Conservation (phyloP, 2,888 invertebrate species). For the Ommatoiulus sabulosus region DNA sequence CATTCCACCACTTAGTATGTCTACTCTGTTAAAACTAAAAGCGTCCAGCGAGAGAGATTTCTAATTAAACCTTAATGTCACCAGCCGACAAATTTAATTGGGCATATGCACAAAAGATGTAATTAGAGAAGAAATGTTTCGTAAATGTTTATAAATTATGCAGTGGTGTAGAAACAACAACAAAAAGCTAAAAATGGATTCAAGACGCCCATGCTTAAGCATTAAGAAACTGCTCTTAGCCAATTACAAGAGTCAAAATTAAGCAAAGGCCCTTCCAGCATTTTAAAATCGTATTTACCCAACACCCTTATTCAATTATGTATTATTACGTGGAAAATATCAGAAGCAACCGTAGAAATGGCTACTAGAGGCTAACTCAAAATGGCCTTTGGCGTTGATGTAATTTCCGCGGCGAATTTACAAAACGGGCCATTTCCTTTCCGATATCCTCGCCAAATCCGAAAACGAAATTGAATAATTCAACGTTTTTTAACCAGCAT, state of each 20-base stretch:
- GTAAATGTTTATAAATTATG: not conserved
- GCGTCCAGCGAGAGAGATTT: not conserved
- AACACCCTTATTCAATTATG: not conserved
- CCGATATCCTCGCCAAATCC: not conserved
- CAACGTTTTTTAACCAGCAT: not conserved
- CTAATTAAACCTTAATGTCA: not conserved
- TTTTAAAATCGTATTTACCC: too few relatives aligned
- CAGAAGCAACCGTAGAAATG: not conserved
- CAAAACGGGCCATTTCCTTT: not conserved
- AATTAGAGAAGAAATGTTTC: not conserved
- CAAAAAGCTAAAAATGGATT: not conserved
- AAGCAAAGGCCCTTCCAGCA: too few relatives aligned
- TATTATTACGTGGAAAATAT: not conserved
- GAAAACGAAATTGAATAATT: not conserved
- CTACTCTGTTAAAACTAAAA: not conserved
- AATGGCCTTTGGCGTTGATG: not conserved
- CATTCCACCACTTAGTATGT: not conserved
- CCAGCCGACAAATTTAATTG: not conserved
- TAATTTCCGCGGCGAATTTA: conserved; percentile 1
- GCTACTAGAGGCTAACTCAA: not conserved
- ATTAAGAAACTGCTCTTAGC: not conserved
- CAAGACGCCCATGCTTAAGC: not conserved
- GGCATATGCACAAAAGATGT: not conserved
- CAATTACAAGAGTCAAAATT: too few relatives aligned
- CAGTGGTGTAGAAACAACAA: not conserved